A percentile compares a stretch with the other conserved stretches of the same genome.
These are phyloP conservation scores for Pristionchus maxplancki DNA, from an alignment of 2,888 invertebrate species.

Conservation along the genomic window DNA sequence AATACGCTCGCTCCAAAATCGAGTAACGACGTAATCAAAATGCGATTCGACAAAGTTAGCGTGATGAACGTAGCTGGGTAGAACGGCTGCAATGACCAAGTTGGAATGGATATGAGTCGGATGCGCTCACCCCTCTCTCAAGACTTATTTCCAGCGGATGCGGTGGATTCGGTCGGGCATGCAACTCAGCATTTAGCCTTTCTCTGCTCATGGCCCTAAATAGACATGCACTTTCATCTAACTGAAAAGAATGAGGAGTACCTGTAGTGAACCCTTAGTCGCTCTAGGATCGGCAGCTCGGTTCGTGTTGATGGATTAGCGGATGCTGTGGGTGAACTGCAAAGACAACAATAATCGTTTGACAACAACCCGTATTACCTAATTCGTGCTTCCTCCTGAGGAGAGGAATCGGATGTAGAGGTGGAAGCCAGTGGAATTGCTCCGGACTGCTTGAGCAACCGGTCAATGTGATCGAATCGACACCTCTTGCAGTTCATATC, in stretches of 20 bases:
- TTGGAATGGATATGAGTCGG: background rate
- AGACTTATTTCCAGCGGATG: slow-evolving; percentile 26
- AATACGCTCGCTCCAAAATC: background rate
- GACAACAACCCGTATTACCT: too few species aligned
- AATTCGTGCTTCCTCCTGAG: too few species aligned
- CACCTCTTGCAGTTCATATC: background rate
- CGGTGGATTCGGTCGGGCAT: background rate
- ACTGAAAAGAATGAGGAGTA: background rate
- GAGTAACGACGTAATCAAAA: background rate
- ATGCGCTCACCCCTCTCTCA: background rate
- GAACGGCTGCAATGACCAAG: background rate
- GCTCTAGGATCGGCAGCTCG: background rate
- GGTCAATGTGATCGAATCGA: background rate
- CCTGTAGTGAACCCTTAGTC: background rate
- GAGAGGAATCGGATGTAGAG: background rate
- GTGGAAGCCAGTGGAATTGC: background rate
- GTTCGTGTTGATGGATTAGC: background rate
- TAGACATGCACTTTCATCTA: too few species aligned
- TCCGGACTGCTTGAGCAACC: background rate
- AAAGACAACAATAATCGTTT: too few species aligned
- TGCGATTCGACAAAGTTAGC: background rate
- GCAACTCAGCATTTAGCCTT: background rate
- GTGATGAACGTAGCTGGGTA: background rate
- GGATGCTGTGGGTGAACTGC: background rate
- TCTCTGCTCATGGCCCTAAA: background rate